These are phyloP conservation scores for Mormyrus iriodes DNA, from an alignment of 2,113 vertebrate genomes.

Conservation along the genomic window DNA sequence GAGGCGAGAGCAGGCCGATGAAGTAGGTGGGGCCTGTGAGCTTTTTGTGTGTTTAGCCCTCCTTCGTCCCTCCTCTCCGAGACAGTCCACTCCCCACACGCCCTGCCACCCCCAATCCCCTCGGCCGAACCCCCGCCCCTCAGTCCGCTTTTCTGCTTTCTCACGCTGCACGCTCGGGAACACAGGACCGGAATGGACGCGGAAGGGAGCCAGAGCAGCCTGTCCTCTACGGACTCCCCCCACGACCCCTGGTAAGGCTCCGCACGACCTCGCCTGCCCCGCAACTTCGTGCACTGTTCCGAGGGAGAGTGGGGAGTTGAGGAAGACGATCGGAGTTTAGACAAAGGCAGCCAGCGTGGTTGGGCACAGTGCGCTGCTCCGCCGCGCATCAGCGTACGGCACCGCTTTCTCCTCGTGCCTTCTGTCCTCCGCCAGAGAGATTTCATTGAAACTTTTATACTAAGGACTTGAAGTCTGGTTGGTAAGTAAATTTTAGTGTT, in stretches of 20 bases:
- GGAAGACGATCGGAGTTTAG: slow-evolving; percentile 12
- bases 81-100: background rate
- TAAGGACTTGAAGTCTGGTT: background rate
- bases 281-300: slow-evolving; percentile 16
- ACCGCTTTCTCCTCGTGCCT: background rate
- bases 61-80: slow-evolving; percentile 26
- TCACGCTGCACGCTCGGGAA: slow-evolving; percentile 47
- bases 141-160: slow-evolving; percentile 18
- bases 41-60: slow-evolving; percentile 29
- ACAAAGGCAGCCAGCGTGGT: slow-evolving; percentile 24
- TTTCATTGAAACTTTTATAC: slow-evolving; percentile 18
- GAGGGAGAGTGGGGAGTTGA: slow-evolving; percentile 34
- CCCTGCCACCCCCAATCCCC: slow-evolving; percentile 24
- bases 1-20: slow-evolving; percentile 5
- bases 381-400: slow-evolving; percentile 30
- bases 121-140: slow-evolving; percentile 24
- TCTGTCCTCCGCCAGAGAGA: background rate
- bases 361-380: slow-evolving; percentile 1
- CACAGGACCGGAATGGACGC: slow-evolving; percentile 79
- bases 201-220: slow-evolving; percentile 88
- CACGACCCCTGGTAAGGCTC: slow-evolving; percentile 86
- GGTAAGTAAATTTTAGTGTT: background rate
- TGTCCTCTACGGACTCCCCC: slow-evolving; percentile 86
- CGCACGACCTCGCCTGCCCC: background rate
- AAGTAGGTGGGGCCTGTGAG: slow-evolving; percentile 32